Percentiles rank a stretch among this genome's conserved stretches.
Conservation (phyloP, 2,797 vertebrate genomes). For the Ambastaia sidthimunki region DNA sequence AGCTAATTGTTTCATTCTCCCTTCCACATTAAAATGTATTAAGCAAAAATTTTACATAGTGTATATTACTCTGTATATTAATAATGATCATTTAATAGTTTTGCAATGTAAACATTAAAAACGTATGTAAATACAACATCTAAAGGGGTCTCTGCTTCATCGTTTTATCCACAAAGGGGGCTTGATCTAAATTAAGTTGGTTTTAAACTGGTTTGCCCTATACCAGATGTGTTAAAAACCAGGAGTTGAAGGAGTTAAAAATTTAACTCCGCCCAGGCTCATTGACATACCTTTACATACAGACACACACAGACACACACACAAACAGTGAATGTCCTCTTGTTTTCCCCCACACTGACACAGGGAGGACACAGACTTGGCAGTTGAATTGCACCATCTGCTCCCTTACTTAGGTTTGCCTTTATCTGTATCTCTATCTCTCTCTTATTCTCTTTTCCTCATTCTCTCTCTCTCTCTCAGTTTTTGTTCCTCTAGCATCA, state of each 20-base stretch:
- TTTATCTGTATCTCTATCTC: slow-evolving; percentile 20
- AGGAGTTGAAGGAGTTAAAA: slow-evolving; percentile 18
- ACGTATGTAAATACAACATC: no score
- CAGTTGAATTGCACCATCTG: slow-evolving; percentile 68
- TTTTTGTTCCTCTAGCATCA: slow-evolving; percentile 61
- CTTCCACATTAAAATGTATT: no score
- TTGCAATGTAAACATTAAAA: no score
- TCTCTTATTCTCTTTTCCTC: background rate
- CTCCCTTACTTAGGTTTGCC: slow-evolving; percentile 50
- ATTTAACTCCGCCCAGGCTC: slow-evolving; percentile 16
- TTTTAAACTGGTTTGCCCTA: background rate
- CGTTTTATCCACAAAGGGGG: background rate
- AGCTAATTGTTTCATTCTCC: no score
- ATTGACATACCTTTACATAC: slow-evolving; percentile 43
- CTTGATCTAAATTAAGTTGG: background rate
- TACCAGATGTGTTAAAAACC: background rate
- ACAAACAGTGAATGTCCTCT: slow-evolving; percentile 46
- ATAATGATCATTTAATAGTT: no score
- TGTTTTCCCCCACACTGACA: slow-evolving; percentile 55
- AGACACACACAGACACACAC: slow-evolving; percentile 13
- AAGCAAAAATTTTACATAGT: no score
- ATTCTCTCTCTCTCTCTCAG: background rate
- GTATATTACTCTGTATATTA: no score
- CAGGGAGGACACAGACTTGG: slow-evolving; percentile 67
- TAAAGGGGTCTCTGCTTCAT: background rate